These are phyloP conservation scores for Syngnathus rostellatus DNA, from an alignment of 2,797 vertebrate species.

Conservation along the genomic window DNA sequence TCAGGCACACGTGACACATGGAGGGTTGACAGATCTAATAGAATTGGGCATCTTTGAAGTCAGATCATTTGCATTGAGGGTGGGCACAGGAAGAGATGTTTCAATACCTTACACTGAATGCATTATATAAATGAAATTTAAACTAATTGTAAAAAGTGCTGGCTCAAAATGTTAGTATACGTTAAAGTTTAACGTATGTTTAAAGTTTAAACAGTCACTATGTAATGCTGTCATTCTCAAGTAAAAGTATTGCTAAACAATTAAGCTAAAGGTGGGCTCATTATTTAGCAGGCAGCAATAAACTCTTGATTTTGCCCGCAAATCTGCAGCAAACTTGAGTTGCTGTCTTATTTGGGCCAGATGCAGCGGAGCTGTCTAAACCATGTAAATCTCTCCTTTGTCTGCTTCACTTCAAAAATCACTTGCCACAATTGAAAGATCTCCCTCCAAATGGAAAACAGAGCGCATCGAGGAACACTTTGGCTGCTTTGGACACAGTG, in stretches of 20 bases:
- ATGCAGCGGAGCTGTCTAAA: conserved; percentile 43
- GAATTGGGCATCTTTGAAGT: conserved; percentile 7
- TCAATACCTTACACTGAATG: background rate
- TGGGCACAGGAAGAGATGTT: background rate
- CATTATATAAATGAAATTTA: background rate
- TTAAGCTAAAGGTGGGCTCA: background rate
- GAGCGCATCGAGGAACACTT: conserved; percentile 42
- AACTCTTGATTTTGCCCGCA: background rate
- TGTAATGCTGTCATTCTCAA: no score
- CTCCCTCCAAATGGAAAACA: conserved; percentile 59
- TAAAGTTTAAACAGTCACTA: no score
- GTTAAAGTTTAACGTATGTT: no score
- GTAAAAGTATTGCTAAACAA: background rate
- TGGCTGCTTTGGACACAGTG: conserved; percentile 60
- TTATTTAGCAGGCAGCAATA: background rate
- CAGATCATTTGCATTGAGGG: conserved; percentile 1
- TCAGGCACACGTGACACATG: conserved; percentile 4
- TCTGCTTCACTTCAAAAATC: conserved; percentile 54
- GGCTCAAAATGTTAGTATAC: no score
- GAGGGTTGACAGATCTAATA: conserved; percentile 1
- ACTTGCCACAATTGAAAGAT: conserved; percentile 41
- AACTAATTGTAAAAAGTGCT: no score
- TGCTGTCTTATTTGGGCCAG: conserved; percentile 7
- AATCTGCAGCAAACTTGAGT: conserved; percentile 7
- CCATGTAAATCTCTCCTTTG: conserved; percentile 47